phyloP scores from a whole-genome alignment of 2,888 invertebrate genomes.

The Tillus elongatus region DNA sequence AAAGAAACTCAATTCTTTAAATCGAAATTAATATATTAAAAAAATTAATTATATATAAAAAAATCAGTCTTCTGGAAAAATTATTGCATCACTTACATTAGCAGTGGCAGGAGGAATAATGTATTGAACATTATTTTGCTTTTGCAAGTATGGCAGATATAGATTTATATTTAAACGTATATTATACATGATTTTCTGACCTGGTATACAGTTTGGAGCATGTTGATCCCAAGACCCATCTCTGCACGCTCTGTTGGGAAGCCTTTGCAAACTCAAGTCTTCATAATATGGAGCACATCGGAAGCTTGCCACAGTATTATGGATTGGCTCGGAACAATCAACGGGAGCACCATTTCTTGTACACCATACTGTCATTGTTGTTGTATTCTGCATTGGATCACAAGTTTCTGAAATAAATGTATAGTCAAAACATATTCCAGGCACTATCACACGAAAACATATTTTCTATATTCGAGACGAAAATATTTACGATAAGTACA shows the following conservation, averaged over 20 bases:
- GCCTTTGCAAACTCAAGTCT: slow-evolving; percentile 10
- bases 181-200: slow-evolving; percentile 26
- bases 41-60: no score
- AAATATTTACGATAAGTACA: no score
- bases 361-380: slow-evolving; percentile 20
- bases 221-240: slow-evolving; percentile 26
- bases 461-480: no score
- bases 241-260: slow-evolving; percentile 18
- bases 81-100: not conserved
- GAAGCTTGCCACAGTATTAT: slow-evolving; percentile 24
- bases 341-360: slow-evolving; percentile 17
- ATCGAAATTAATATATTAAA: no score
- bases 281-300: slow-evolving; percentile 29
- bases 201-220: slow-evolving; percentile 28
- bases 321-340: slow-evolving; percentile 25
- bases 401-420: slow-evolving; percentile 23
- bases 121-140: no score
- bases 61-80: slow-evolving; percentile 4
- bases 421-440: slow-evolving; percentile 6
- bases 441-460: no score
- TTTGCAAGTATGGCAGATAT: no score
- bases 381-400: slow-evolving; percentile 14
- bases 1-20: no score
- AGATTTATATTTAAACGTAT: no score
- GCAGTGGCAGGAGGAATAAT: not conserved